Conservation (phyloP, 2,797 vertebrate genomes). For the Bufotes viridis region DNA sequence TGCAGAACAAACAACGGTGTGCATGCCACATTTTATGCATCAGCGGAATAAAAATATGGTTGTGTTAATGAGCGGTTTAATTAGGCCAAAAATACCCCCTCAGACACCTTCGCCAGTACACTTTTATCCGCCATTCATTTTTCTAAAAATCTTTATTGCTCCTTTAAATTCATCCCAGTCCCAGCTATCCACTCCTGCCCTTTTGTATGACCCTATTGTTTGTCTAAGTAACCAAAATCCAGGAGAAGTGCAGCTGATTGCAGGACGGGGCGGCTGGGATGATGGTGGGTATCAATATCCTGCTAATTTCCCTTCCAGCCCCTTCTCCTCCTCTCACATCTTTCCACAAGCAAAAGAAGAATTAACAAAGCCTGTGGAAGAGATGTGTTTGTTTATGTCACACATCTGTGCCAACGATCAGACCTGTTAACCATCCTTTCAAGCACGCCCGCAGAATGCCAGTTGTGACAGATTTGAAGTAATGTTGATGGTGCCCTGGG, state of each 20-base stretch:
- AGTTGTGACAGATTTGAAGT: constrained; percentile 77
- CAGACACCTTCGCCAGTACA: neutral
- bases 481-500: constrained; percentile 69
- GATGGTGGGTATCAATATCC: constrained; percentile 30
- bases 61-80: too few species aligned
- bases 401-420: constrained; percentile 65
- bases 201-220: constrained; percentile 20
- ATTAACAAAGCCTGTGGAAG: constrained; percentile 60
- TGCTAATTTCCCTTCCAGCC: constrained; percentile 50
- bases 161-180: neutral
- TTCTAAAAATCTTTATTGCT: constrained; percentile 7
- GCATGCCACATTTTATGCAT: too few species aligned
- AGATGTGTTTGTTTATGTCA: constrained; percentile 65
- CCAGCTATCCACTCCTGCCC: neutral
- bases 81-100: neutral
- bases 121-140: neutral
- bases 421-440: constrained; percentile 71
- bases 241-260: neutral
- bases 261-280: constrained; percentile 15
- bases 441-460: constrained; percentile 75
- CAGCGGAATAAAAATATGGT: too few species aligned
- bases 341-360: constrained; percentile 27
- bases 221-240: constrained; percentile 27
- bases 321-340: constrained; percentile 67
- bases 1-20: too few species aligned